Conservation (phyloP, 2,888 invertebrate species). For the Boloria selene region DNA sequence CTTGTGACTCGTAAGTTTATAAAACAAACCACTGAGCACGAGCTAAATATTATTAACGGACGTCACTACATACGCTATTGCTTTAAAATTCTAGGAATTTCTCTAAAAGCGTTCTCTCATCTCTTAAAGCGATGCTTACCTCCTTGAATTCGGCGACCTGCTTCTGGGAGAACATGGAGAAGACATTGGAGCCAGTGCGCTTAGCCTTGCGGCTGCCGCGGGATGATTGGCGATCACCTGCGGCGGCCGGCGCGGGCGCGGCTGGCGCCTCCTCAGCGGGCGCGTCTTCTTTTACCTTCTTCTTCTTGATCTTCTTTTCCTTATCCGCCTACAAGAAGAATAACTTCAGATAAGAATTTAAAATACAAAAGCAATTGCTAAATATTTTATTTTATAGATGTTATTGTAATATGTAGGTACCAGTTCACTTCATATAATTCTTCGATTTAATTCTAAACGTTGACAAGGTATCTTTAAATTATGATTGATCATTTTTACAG, state of each 20-base stretch:
- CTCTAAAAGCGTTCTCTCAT: not conserved
- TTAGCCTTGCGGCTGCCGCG: conserved; percentile 92
- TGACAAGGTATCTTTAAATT: not conserved
- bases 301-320: conserved; percentile 90
- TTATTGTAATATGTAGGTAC: not conserved
- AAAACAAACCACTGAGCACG: conserved; percentile 56
- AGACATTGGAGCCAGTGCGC: conserved; percentile 96
- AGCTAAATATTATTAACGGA: conserved; percentile 47
- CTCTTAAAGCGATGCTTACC: conserved; percentile 72
- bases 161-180: conserved; percentile 98
- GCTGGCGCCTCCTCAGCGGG: conserved; percentile 86
- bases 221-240: conserved; percentile 87
- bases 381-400: not conserved
- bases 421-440: not conserved
- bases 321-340: conserved; percentile 88
- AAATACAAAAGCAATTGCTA: too few relatives aligned
- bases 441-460: not conserved
- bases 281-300: conserved; percentile 85
- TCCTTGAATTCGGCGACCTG: conserved; percentile 98
- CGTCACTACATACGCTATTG: conserved; percentile 4
- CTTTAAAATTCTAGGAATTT: not conserved
- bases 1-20: conserved; percentile 51
- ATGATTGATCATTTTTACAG: too few relatives aligned
- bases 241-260: conserved; percentile 83
- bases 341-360: not conserved